These are phyloP conservation scores for Haemorhous mexicanus DNA, from an alignment of 2,113 vertebrate genomes.

Conservation along the genomic window DNA sequence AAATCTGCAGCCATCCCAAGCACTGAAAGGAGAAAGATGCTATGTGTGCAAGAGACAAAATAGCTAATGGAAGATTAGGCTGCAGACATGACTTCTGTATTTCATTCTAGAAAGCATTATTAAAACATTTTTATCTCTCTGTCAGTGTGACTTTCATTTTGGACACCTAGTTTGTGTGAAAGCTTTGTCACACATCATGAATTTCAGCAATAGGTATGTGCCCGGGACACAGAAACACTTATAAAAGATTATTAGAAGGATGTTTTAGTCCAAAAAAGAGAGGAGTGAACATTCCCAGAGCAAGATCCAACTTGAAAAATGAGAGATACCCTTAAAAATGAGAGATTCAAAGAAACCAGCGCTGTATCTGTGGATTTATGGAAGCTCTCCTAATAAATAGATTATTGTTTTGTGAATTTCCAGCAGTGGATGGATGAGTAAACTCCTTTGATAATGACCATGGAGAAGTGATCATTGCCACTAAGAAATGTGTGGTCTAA, in stretches of 20 bases:
- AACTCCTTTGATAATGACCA: neutral
- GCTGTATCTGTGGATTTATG: accelerated
- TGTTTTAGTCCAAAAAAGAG: neutral
- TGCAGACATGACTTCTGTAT: neutral
- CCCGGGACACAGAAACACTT: neutral
- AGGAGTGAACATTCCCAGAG: neutral
- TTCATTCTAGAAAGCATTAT: neutral
- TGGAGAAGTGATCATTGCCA: neutral
- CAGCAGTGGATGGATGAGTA: neutral
- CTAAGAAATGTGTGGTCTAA: neutral
- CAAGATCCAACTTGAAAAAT: neutral
- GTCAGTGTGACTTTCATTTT: neutral
- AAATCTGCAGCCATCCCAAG: neutral
- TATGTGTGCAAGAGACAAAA: neutral
- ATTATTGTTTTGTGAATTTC: neutral
- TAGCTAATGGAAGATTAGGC: neutral
- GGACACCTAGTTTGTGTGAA: neutral
- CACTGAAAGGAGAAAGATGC: neutral
- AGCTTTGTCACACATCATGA: neutral
- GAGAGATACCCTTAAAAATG: neutral
- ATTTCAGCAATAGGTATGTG: neutral
- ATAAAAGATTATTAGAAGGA: neutral
- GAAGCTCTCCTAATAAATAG: neutral
- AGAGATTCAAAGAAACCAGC: neutral
- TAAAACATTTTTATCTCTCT: neutral